These are phyloP conservation scores for Syngnathus typhle DNA, from an alignment of 2,113 vertebrate genomes.

Conservation along the genomic window DNA sequence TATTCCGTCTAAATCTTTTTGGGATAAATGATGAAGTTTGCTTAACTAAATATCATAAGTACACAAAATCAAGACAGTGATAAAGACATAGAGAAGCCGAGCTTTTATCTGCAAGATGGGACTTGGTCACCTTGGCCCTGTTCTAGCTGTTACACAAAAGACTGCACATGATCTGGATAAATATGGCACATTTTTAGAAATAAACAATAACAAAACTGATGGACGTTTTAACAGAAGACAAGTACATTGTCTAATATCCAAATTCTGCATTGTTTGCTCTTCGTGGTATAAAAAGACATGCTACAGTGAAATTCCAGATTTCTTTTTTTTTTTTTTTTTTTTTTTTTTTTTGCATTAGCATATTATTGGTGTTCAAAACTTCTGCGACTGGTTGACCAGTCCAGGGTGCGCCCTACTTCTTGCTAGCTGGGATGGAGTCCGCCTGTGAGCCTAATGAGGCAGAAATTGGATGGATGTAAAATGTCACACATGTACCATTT, in stretches of 20 bases:
- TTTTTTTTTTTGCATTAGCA: background rate
- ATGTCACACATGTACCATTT: background rate
- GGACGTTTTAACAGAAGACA: background rate
- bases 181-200: background rate
- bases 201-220: background rate
- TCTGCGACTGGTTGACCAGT: background rate
- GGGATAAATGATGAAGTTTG: background rate
- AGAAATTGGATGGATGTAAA: background rate
- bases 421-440: background rate
- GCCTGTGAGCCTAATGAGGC: background rate
- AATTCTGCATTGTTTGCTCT: too few species aligned
- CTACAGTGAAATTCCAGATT: background rate
- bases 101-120: background rate
- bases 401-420: background rate
- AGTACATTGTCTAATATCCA: background rate
- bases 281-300: background rate
- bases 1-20: background rate
- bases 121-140: background rate
- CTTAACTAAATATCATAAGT: background rate
- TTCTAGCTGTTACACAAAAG: background rate
- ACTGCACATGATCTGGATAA: background rate
- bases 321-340: background rate
- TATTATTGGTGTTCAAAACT: background rate
- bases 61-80: background rate
- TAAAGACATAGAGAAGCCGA: background rate